These are phyloP conservation scores for Bemisia tabaci DNA, from an alignment of 1,140 invertebrate genomes.

Conservation along the genomic window DNA sequence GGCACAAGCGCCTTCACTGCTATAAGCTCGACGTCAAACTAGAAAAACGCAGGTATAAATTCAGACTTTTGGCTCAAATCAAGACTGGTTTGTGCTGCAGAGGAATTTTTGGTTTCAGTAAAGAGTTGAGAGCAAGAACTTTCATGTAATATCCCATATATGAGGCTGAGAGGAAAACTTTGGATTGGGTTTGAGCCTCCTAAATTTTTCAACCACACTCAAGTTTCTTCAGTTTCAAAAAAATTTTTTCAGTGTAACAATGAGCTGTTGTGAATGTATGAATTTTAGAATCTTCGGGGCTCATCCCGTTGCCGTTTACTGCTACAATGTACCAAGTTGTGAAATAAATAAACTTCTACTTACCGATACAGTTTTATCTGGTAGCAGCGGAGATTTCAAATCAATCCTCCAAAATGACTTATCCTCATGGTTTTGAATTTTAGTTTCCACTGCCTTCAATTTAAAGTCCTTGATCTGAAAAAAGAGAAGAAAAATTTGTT, in stretches of 20 bases:
- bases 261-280: too few relatives aligned
- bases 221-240: too few relatives aligned
- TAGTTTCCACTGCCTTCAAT: slow-evolving; percentile 29
- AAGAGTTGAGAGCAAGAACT: too few relatives aligned
- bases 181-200: too few relatives aligned
- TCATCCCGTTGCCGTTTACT: slow-evolving; percentile 34
- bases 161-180: too few relatives aligned
- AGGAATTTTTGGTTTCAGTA: slow-evolving; percentile 2
- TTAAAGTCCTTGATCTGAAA: slow-evolving; percentile 38
- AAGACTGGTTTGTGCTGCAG: neutral
- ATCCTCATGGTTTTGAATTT: slow-evolving; percentile 27
- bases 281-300: too few relatives aligned
- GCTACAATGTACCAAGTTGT: slow-evolving; percentile 41
- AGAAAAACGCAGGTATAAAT: neutral
- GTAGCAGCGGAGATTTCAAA: too few relatives aligned
- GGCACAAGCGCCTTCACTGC: slow-evolving; percentile 60
- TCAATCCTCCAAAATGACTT: slow-evolving; percentile 44
- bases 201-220: too few relatives aligned
- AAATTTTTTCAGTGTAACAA: too few relatives aligned
- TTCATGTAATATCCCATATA: too few relatives aligned
- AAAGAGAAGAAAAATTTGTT: slow-evolving; percentile 34
- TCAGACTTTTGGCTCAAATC: neutral
- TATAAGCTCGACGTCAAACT: slow-evolving; percentile 60
- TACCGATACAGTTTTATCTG: too few relatives aligned
- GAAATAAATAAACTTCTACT: too few relatives aligned